Evolutionary conservation across 2,113 vertebrate genomes (phyloP).

Genomic region (Hassar affinis): DNA sequence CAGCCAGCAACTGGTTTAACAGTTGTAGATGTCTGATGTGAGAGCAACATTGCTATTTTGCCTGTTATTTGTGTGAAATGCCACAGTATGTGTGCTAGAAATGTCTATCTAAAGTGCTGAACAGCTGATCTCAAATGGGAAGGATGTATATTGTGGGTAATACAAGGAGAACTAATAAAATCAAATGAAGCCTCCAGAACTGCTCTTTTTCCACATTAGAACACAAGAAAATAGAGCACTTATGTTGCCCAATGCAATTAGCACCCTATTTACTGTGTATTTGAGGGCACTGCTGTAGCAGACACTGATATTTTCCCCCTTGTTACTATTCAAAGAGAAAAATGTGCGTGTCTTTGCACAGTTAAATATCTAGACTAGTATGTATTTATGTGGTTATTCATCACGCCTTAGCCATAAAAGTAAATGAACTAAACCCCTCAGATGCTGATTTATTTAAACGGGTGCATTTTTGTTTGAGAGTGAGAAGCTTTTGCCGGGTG

Average conservation of each 20-base stretch:
- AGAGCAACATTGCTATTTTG: conserved; percentile 25
- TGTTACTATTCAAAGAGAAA: conserved; percentile 2
- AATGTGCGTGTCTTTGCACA: conserved; percentile 27
- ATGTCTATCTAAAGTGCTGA: conserved; percentile 7
- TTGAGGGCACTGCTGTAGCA: conserved; percentile 6
- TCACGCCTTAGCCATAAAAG: conserved; percentile 21
- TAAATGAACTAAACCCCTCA: conserved; percentile 2
- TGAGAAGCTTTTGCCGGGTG: conserved; percentile 41
- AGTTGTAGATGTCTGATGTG: conserved; percentile 32
- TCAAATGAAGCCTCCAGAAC: conserved; percentile 43
- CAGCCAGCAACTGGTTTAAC: conserved; percentile 37
- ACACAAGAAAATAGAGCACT: conserved; percentile 7
- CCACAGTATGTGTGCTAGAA: conserved; percentile 5
- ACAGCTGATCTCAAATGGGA: conserved; percentile 28
- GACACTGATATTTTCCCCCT: conserved; percentile 3
- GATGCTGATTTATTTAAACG: background rate
- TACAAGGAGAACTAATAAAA: conserved; percentile 12
- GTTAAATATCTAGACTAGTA: conserved; percentile 29
- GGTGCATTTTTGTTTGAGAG: conserved; percentile 11
- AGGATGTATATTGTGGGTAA: background rate
- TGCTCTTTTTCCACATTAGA: conserved; percentile 13
- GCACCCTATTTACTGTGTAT: background rate
- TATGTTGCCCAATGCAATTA: background rate
- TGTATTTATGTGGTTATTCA: conserved; percentile 29
- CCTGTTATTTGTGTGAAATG: conserved; percentile 27